Conservation (phyloP, 2,888 invertebrate species). For the Macrophya alboannulata region DNA sequence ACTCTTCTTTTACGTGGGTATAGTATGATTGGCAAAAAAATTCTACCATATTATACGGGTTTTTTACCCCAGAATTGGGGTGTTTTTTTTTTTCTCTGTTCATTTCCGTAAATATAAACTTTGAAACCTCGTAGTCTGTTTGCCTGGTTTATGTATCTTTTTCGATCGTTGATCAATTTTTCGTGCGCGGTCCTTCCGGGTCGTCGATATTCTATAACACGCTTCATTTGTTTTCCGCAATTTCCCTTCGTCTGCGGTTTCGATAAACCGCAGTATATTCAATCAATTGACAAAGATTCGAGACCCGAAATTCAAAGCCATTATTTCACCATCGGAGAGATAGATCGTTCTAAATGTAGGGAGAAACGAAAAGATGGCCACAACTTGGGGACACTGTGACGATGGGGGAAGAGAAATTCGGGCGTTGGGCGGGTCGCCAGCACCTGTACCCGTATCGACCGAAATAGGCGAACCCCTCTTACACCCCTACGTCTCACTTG, state of each 20-base stretch:
- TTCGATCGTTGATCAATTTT: constrained; percentile 11
- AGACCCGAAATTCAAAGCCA: not conserved
- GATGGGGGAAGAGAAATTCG: constrained; percentile 45
- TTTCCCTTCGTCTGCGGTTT: not conserved
- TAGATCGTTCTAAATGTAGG: not conserved
- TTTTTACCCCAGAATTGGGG: not conserved
- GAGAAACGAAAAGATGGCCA: constrained; percentile 19
- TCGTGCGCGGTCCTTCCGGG: not conserved
- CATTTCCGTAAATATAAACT: not conserved
- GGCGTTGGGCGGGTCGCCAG: constrained; percentile 63
- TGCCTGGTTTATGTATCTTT: constrained; percentile 7
- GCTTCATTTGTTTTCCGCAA: not conserved
- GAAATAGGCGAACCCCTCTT: constrained; percentile 59
- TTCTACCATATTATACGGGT: not conserved
- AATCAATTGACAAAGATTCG: not conserved
- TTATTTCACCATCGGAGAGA: not conserved
- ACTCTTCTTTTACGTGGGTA: not conserved
- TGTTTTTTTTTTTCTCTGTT: not conserved
- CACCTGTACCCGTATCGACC: constrained; percentile 69
- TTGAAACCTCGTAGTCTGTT: not conserved
- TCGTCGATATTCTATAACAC: not conserved
- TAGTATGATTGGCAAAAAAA: constrained; percentile 6
- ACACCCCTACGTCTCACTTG: constrained; percentile 29
- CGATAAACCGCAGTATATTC: not conserved
- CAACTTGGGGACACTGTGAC: constrained; percentile 35